A percentile compares a stretch with the other conserved stretches of the same genome.
phyloP scores from a whole-genome alignment of 1,140 invertebrate genomes.

The Heliothis subflexa region DNA sequence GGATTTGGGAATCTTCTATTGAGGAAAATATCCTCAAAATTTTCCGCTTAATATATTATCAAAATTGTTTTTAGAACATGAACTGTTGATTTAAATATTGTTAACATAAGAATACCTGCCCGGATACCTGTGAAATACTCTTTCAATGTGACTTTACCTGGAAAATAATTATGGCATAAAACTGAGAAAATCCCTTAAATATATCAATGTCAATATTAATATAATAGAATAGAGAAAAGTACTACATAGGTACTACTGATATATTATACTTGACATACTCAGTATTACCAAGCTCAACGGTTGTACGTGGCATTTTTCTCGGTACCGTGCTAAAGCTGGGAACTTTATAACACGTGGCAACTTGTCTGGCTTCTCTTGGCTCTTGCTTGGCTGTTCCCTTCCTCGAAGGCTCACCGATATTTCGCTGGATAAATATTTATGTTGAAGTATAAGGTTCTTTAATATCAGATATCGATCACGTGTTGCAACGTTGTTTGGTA shows the following conservation, averaged over 20 bases:
- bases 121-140: no score
- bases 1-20: no score
- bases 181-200: no score
- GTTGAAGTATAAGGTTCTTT: background rate
- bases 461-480: background rate
- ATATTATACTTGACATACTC: background rate
- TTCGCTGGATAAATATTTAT: conserved; percentile 16
- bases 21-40: no score
- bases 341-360: conserved; percentile 2
- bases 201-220: no score
- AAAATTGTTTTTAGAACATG: no score
- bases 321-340: background rate
- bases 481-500: no score
- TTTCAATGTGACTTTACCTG: no score
- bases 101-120: no score
- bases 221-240: background rate
- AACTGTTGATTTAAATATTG: no score
- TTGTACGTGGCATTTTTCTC: conserved; percentile 13
- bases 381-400: background rate
- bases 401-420: conserved; percentile 2
- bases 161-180: no score
- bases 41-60: no score
- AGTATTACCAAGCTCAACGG: background rate
- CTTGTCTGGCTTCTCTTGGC: background rate
- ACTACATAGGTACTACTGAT: background rate